Evolutionary conservation across 2,797 vertebrate species (phyloP), one percentile per base, ranked within the genome.

Genomic region (Rhabdomys pumilio): DNA sequence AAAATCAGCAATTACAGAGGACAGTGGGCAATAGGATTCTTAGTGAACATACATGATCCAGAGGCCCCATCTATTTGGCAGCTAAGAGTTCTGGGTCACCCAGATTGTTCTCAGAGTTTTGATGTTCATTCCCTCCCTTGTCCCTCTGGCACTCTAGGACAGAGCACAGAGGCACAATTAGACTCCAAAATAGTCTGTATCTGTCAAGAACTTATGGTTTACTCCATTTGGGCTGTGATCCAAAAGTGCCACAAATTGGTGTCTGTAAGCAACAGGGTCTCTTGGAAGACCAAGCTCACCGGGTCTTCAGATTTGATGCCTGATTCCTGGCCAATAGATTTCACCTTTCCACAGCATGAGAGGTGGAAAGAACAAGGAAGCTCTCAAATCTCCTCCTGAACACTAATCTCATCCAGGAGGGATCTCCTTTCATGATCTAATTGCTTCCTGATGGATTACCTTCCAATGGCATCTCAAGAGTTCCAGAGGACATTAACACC

Each of bases 51-150:
- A 3, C 14, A 20, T 15, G 44, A 41, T 14, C 13, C 22, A 69
- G 31, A 38, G 41, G 12, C 8, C 0, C 1, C 13, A 24, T 22
- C 55, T 13, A 2, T 50, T 41, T 2, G 20, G 3, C 0, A 0
- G 0, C 20, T 24, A 47, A 47, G 31, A 41, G 8, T 11, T 9
- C 3, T 10, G 44, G 8, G 34, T 13, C 20, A 0, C 7, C 10
- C 14, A 15, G n/a, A 3, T 20, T 10, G 14, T 29, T 38, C 79
- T 82, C 31, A 47, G 8, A 41, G 22, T 6, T 5, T 11, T n/a
- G 13, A 50, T 0, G 24, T 11, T n/a, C 50, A 55, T 1, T 31
- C 8, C n/a, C 17, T 12, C 4, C 31, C 2, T 31, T 1, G 1
- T 14, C 4, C 0, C 26, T n/a, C 55, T 8, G 11, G 1, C 6